phyloP scores from a whole-genome alignment of 2,888 invertebrate species.

The Ormyrus rosae region DNA sequence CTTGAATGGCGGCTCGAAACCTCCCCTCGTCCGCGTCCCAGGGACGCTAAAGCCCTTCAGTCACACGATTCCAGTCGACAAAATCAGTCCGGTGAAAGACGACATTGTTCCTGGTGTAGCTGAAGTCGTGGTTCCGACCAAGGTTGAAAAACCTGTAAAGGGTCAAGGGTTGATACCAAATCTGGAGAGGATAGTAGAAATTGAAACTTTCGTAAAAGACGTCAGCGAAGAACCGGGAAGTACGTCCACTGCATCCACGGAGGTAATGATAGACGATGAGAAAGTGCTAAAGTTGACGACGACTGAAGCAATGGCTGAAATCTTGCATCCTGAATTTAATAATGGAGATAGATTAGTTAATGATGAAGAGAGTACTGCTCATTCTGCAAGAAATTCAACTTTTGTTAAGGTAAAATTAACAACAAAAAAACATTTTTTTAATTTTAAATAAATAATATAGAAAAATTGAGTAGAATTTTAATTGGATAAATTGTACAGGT shows the following conservation, averaged over 20 bases:
- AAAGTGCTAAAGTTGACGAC: conserved; percentile 59
- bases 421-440: too few relatives aligned
- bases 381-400: conserved; percentile 66
- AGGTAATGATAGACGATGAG: conserved; percentile 60
- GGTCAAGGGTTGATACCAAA: conserved; percentile 49
- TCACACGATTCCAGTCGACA: conserved; percentile 73
- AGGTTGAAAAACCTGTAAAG: conserved; percentile 29
- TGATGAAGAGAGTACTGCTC: conserved; percentile 38
- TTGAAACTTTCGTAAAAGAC: conserved; percentile 59
- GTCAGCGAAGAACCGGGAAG: conserved; percentile 19
- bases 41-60: conserved; percentile 71
- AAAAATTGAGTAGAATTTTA: conserved; percentile 1
- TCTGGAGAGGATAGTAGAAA: conserved; percentile 60
- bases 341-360: conserved; percentile 62
- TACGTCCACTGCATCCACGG: not conserved
- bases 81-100: conserved; percentile 65
- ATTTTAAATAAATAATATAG: not conserved
- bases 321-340: conserved; percentile 62
- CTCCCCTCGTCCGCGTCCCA: conserved; percentile 69
- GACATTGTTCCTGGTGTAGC: not conserved
- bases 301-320: conserved; percentile 65
- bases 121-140: not conserved
- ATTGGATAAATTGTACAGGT: conserved; percentile 31
- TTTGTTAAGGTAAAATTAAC: conserved; percentile 62
- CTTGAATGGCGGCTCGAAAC: conserved; percentile 67